These are phyloP conservation scores for Clostera curtula DNA, from an alignment of 2,888 invertebrate species.

Conservation along the genomic window DNA sequence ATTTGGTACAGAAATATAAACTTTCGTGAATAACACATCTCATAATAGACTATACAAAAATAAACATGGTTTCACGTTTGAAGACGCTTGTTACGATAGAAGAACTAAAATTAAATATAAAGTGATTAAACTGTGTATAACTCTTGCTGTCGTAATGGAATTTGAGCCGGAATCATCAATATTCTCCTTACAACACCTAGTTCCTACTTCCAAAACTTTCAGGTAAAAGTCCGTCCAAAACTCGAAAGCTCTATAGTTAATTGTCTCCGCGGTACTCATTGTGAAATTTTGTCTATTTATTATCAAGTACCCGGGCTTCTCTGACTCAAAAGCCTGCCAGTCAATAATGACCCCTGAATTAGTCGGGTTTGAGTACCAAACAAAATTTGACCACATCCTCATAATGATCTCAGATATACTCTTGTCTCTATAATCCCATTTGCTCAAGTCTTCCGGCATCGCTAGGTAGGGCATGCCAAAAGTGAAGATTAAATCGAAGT, in stretches of 20 bases:
- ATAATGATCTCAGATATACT: conserved; percentile 86
- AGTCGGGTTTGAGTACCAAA: conserved; percentile 82
- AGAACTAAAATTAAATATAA: conserved; percentile 40
- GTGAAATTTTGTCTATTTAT: conserved; percentile 84
- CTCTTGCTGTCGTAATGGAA: conserved; percentile 28
- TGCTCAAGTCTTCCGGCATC: conserved; percentile 70
- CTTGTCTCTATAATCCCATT: conserved; percentile 87
- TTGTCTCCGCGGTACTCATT: conserved; percentile 79
- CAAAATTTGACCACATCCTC: conserved; percentile 87
- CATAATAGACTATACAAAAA: conserved; percentile 64
- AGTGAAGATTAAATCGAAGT: conserved; percentile 86
- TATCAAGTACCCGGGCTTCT: conserved; percentile 81
- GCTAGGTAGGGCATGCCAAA: conserved; percentile 87
- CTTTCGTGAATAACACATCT: conserved; percentile 45
- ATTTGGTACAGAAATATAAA: conserved; percentile 28
- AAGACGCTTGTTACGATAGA: conserved; percentile 32
- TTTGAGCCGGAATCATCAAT: conserved; percentile 53
- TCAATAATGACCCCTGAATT: conserved; percentile 81
- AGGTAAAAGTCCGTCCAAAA: conserved; percentile 92
- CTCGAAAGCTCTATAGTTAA: conserved; percentile 85
- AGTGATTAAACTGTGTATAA: conserved; percentile 36
- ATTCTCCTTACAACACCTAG: conserved; percentile 82
- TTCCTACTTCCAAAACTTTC: conserved; percentile 81
- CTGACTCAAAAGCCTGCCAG: conserved; percentile 82
- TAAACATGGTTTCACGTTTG: conserved; percentile 38